A percentile compares a stretch with the other conserved stretches of the same genome.
Evolutionary conservation across 2,797 vertebrate species (phyloP).

Genomic region (Lepilemur septentrionalis): DNA sequence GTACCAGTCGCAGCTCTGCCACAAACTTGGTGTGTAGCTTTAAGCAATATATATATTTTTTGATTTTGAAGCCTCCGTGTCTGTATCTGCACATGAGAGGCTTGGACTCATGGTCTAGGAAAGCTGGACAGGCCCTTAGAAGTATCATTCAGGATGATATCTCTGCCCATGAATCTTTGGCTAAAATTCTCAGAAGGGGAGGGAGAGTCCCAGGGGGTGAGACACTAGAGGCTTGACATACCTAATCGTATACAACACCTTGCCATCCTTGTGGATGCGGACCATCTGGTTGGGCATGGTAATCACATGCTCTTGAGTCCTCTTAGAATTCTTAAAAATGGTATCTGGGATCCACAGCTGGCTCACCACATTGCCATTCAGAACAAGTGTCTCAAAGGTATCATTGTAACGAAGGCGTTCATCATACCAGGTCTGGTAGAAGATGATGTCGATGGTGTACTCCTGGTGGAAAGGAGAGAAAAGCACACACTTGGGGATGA

Average conservation of each 20-base stretch:
- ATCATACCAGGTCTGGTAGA: slow-evolving; percentile 88
- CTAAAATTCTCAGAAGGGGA: neutral
- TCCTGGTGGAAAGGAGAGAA: slow-evolving; percentile 80
- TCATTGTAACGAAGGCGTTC: slow-evolving; percentile 86
- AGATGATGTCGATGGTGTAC: slow-evolving; percentile 88
- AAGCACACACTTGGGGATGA: slow-evolving; percentile 4
- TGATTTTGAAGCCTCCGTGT: neutral
- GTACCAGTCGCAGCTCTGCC: neutral
- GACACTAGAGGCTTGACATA: slow-evolving; percentile 64
- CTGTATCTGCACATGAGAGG: neutral
- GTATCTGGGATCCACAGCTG: slow-evolving; percentile 88
- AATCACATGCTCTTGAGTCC: slow-evolving; percentile 83
- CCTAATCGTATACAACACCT: slow-evolving; percentile 88
- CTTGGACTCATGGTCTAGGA: neutral
- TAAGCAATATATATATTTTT: neutral
- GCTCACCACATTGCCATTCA: slow-evolving; percentile 87
- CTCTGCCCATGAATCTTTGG: neutral
- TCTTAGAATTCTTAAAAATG: slow-evolving; percentile 86
- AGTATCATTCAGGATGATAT: neutral
- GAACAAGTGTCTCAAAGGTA: slow-evolving; percentile 84
- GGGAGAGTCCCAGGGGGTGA: neutral
- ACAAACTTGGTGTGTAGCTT: neutral
- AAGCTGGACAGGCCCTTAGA: neutral
- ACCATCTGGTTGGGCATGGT: slow-evolving; percentile 87
- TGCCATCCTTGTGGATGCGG: slow-evolving; percentile 87